Evolutionary conservation across 2,888 invertebrate species (phyloP), one percentile per base, ranked within the genome.

Genomic region (Empis livida): DNA sequence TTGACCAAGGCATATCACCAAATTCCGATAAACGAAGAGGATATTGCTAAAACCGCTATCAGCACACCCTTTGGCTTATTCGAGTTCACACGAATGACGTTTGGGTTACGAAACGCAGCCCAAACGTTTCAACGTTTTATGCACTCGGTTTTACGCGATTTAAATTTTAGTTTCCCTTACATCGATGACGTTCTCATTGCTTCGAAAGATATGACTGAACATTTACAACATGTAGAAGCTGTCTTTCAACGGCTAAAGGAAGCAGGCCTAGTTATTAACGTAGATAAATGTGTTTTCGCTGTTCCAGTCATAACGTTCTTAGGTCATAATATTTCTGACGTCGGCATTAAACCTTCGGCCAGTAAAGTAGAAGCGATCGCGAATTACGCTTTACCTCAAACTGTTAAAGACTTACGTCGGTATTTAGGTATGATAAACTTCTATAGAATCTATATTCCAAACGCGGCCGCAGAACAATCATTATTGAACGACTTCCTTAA

Each of bases 21-120:
- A 42, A 45, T 54, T 1, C 53, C 55, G 1, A 47, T 54, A 0
- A 45, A 47, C 4, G 27, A 45, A 9, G 14, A 27, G 1, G 52
- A 54, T 40, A 35, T 54, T 10, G 46, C 50, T 0, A 52, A 54
- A 14, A 53, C 53, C 0, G 53, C 47, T 4, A 54, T 53, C 14
- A 48, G 43, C 15, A 51, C 54, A 11, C 53, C 52, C 3, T 52
- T 53, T 23, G 51, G 52, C 6, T 31, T 54, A 23, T 54, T 38
- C n/a, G 50, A 53, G 17, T 54, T 51, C 16, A 32, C 3, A 5
- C 10, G 38, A 16, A 39, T 39, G 38, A 15, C 10, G 3, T 39
- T 39, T 16, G 38, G 38, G 3, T 15, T 39, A 15, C 10, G 38
- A 2, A 39, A 39, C 11, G 38, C 38, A 15, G 16, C 16, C 2